Evolutionary conservation across 30 jellyfish, hydroid and myxozoan species (phyloP).

Genomic region (Rhopilema esculentum): DNA sequence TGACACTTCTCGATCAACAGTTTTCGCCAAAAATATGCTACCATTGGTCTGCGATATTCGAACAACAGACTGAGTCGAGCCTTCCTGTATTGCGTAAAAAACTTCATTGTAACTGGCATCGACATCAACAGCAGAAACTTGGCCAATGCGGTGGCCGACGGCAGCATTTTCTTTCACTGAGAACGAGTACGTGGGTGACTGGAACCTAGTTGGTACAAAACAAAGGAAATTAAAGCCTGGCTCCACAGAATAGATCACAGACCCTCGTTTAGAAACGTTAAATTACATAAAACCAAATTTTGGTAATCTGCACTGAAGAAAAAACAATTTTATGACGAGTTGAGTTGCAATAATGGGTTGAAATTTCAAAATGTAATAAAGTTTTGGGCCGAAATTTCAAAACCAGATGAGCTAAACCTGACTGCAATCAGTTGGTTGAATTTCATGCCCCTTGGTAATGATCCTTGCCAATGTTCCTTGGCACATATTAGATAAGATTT

Average conservation of each 20-base stretch:
- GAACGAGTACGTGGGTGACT: slow-evolving; percentile 52
- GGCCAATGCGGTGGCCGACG: slow-evolving; percentile 53
- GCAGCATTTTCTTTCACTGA: slow-evolving; percentile 60
- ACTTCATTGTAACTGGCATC: slow-evolving; percentile 48
- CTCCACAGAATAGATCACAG: background rate
- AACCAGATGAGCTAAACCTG: too few species aligned
- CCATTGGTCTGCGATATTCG: slow-evolving; percentile 39
- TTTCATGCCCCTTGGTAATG: too few species aligned
- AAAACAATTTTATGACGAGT: too few species aligned
- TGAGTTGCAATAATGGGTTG: too few species aligned
- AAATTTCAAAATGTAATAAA: too few species aligned
- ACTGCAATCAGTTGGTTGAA: too few species aligned
- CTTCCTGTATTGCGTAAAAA: slow-evolving; percentile 20
- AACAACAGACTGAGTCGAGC: background rate
- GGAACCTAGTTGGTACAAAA: slow-evolving; percentile 25
- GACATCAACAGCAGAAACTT: slow-evolving; percentile 59
- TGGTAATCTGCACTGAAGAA: too few species aligned
- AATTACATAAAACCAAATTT: too few species aligned
- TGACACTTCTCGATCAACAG: slow-evolving; percentile 59
- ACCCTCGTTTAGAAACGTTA: background rate
- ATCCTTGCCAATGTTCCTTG: too few species aligned
- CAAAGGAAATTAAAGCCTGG: background rate
- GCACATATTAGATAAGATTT: too few species aligned
- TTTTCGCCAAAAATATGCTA: slow-evolving; percentile 5
- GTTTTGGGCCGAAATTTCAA: too few species aligned